Base-by-base conservation (phyloP, 2,113 vertebrate genomes). In the Rhodinocichla rosea region DNA sequence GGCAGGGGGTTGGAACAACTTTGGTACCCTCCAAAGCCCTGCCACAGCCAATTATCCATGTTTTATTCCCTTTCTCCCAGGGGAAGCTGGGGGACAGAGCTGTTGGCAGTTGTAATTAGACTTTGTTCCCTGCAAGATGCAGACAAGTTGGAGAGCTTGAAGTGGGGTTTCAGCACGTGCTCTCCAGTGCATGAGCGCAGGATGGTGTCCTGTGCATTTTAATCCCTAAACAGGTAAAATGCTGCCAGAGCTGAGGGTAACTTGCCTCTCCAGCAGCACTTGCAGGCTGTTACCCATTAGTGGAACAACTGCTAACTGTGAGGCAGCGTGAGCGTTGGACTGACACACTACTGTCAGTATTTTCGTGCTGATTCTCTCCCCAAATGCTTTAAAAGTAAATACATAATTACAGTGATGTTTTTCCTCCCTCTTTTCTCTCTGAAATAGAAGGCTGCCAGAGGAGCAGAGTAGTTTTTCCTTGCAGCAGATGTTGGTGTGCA, bases 301-400 rank as follows among this genome's bases (percentile, higher is more conserved):
- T 16, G 52, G 56, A 83, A 23, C 84, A 75, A 14, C 35, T 17
- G 11, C 80, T 67, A 8, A 32, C 28, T 12, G 65, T 33, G 86
- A 67, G 55, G 14, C 40, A 17, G 75, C 1, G 0, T 30, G n/a
- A n/a, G 4, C 59, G 0, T 32, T 83, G 74, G 37, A 49, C 89
- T 75, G 83, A 47, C 22, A 5, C 39, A 19, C 56, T 63, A 2
- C 39, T 50, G 64, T 84, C 74, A 77, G 77, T 74, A 20, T 94
- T 90, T 95, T 78, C 77, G 40, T 87, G 77, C 80, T 74, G 80
- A 60, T 68, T 92, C 71, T 76, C 62, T 70, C 56, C 60, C 59
- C 62, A 57, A 82, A 63, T n/a, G 64, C 89, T 81, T 81, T 93
- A 90, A 77, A 87, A 94, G 92, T 94, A 87, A 91, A 92, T 89